Percentiles rank a stretch among this genome's conserved stretches.
phyloP scores from a whole-genome alignment of 2,797 vertebrate species.

The Coregonus sp. region DNA sequence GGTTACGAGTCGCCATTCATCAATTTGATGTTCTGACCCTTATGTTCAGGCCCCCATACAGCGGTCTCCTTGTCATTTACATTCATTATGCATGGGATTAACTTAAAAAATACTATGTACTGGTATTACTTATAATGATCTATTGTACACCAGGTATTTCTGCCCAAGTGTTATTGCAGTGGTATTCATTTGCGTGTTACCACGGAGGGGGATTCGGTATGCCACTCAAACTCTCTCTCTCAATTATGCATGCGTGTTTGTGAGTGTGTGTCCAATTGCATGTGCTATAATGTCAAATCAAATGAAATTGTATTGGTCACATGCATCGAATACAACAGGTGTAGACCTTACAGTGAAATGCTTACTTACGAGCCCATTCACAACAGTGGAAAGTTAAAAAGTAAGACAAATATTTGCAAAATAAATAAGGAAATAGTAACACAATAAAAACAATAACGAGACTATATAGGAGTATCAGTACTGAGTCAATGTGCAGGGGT shows the following conservation, averaged over 20 bases:
- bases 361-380: too few relatives aligned
- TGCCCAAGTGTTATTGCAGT: slow-evolving; percentile 26
- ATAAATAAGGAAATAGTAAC: too few relatives aligned
- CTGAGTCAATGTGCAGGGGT: too few relatives aligned
- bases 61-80: slow-evolving; percentile 23
- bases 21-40: slow-evolving; percentile 29
- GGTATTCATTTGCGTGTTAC: slow-evolving; percentile 32
- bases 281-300: too few relatives aligned
- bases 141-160: slow-evolving; percentile 26
- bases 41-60: slow-evolving; percentile 24
- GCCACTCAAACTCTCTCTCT: slow-evolving; percentile 17
- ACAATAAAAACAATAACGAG: too few relatives aligned
- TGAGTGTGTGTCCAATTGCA: background rate
- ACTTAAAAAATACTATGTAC: slow-evolving; percentile 45
- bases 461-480: too few relatives aligned
- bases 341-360: too few relatives aligned
- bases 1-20: slow-evolving; percentile 26
- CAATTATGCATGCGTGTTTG: background rate
- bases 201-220: slow-evolving; percentile 22
- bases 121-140: slow-evolving; percentile 34
- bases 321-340: too few relatives aligned
- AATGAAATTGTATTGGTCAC: too few relatives aligned
- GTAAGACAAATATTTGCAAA: too few relatives aligned
- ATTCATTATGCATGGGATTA: slow-evolving; percentile 35
- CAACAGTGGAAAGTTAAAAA: too few relatives aligned